phyloP scores from a whole-genome alignment of 2,888 invertebrate species.

The Hirudinaria manillensis region DNA sequence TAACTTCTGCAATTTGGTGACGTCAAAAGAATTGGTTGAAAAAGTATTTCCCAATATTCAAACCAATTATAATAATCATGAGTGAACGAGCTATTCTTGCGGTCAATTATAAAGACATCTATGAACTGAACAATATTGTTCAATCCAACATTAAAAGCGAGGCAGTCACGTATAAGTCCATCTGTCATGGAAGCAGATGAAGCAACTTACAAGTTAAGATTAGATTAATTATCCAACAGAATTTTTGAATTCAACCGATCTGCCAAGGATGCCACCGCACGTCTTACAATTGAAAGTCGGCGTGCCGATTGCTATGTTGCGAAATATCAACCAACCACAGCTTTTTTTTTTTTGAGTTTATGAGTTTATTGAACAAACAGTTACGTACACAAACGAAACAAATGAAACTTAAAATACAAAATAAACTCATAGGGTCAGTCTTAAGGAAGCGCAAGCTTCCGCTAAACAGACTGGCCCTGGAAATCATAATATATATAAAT shows the following conservation, averaged over 20 bases:
- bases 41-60: too few relatives aligned
- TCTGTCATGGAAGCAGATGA: slow-evolving; percentile 29
- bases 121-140: slow-evolving; percentile 36
- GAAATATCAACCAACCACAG: slow-evolving; percentile 41
- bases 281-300: slow-evolving; percentile 41
- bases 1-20: neutral
- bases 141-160: neutral
- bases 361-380: too few relatives aligned
- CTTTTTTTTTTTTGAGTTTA: too few relatives aligned
- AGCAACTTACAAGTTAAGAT: too few relatives aligned
- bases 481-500: too few relatives aligned
- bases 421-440: too few relatives aligned
- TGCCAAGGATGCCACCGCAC: slow-evolving; percentile 40
- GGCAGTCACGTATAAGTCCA: too few relatives aligned
- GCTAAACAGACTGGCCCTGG: too few relatives aligned
- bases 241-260: slow-evolving; percentile 39
- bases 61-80: neutral
- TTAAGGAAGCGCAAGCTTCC: slow-evolving; percentile 43
- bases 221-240: slow-evolving; percentile 40
- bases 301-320: slow-evolving; percentile 40
- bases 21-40: too few relatives aligned
- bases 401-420: too few relatives aligned
- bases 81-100: slow-evolving; percentile 28
- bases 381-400: too few relatives aligned
- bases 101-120: slow-evolving; percentile 29